phyloP scores from a whole-genome alignment of 2,113 vertebrate genomes.

The Chinchilla lanigera region DNA sequence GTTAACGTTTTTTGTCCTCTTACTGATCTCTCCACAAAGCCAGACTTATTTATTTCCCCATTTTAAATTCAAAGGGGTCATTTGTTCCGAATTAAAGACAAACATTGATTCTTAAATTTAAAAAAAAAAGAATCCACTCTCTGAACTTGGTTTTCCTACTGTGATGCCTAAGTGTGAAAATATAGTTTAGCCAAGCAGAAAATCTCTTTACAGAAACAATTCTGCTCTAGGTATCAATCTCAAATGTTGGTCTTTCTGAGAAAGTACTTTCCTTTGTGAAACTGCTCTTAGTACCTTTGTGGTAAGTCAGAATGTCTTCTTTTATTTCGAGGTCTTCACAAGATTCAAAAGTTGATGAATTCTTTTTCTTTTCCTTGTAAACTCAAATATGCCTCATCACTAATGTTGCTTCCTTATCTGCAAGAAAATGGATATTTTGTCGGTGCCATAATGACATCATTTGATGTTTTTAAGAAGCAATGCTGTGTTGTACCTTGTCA shows the following conservation, averaged over 20 bases:
- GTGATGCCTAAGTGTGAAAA: slow-evolving; percentile 32
- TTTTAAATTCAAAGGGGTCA: slow-evolving; percentile 70
- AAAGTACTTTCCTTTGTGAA: slow-evolving; percentile 1
- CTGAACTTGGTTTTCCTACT: not conserved
- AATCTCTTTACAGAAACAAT: slow-evolving; percentile 44
- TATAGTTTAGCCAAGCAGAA: slow-evolving; percentile 56
- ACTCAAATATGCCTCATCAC: slow-evolving; percentile 42
- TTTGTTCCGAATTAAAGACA: slow-evolving; percentile 71
- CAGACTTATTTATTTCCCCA: slow-evolving; percentile 64
- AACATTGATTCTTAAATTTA: slow-evolving; percentile 61
- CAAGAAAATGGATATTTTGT: slow-evolving; percentile 26
- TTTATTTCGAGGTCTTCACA: slow-evolving; percentile 11
- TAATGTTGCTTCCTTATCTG: not conserved
- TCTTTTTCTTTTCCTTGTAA: not conserved
- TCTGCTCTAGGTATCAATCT: not conserved
- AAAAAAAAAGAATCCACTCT: not conserved
- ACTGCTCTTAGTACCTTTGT: slow-evolving; percentile 22
- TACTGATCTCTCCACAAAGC: slow-evolving; percentile 63
- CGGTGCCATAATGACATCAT: slow-evolving; percentile 24
- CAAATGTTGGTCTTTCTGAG: not conserved
- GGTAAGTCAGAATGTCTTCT: not conserved
- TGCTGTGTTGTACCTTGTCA: not conserved
- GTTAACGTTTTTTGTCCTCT: slow-evolving; percentile 59
- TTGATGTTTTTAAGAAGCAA: slow-evolving; percentile 46
- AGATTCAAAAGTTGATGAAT: not conserved